Percentiles rank a stretch among this genome's conserved stretches.
phyloP scores from a whole-genome alignment of 2,888 invertebrate species.

The Escarpia spicata region DNA sequence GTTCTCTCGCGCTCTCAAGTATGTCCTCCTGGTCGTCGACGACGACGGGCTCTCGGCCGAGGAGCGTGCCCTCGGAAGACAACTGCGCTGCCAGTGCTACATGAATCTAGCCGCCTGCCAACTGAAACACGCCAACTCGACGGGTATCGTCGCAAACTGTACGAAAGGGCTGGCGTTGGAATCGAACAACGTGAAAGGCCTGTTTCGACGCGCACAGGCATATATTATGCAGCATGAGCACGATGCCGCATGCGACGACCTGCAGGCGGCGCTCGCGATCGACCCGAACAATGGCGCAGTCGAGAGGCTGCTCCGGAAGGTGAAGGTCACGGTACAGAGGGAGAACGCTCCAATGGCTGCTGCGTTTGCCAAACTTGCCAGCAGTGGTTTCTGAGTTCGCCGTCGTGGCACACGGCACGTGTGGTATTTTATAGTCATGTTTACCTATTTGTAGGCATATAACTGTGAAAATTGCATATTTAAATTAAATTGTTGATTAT shows the following conservation, averaged over 20 bases:
- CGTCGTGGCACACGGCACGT: too few relatives aligned
- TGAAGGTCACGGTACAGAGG: conserved; percentile 58
- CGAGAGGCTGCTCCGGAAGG: conserved; percentile 71
- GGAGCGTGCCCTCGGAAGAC: conserved; percentile 35
- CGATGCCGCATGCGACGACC: conserved; percentile 67
- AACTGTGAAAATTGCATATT: too few relatives aligned
- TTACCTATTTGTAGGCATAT: too few relatives aligned
- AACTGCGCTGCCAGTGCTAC: conserved; percentile 68
- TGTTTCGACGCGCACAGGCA: conserved; percentile 69
- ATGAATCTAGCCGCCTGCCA: conserved; percentile 87
- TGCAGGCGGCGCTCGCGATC: conserved; percentile 74
- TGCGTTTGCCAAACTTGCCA: neutral
- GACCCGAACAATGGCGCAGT: conserved; percentile 77
- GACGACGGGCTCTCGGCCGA: conserved; percentile 34
- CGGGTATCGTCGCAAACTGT: conserved; percentile 75
- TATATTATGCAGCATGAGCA: conserved; percentile 61
- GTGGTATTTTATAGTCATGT: too few relatives aligned
- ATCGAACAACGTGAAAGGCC: conserved; percentile 68
- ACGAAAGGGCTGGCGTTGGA: conserved; percentile 67
- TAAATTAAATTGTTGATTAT: too few relatives aligned
- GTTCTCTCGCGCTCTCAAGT: conserved; percentile 80
- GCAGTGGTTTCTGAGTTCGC: neutral
- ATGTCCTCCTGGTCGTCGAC: conserved; percentile 69
- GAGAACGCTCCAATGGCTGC: neutral
- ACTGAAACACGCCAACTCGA: conserved; percentile 75